Conservation (phyloP, 2,113 vertebrate species). For the Hiodon alosoides region DNA sequence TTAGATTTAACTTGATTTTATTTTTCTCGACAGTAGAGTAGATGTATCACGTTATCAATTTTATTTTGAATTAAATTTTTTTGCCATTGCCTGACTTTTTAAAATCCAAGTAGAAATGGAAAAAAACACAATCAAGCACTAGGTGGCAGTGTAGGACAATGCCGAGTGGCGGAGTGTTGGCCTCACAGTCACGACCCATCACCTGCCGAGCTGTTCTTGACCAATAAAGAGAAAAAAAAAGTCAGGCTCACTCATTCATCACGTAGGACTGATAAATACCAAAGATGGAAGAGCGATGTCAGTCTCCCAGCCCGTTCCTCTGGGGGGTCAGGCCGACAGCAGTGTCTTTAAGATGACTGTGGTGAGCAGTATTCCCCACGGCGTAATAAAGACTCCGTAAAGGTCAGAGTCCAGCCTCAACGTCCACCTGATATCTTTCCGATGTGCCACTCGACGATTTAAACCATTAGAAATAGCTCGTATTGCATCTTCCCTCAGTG, state of each 20-base stretch:
- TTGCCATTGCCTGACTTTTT: neutral
- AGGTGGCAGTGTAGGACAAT: constrained; percentile 9
- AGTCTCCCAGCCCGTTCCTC: neutral
- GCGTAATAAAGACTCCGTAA: too few relatives aligned
- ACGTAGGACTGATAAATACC: constrained; percentile 35
- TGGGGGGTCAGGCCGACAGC: constrained; percentile 6
- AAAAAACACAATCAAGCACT: neutral
- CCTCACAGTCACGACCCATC: neutral
- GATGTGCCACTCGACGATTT: too few relatives aligned
- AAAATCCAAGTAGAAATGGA: neutral
- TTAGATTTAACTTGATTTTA: too few relatives aligned
- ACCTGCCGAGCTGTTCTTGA: neutral
- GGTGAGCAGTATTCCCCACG: too few relatives aligned
- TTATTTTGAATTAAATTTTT: too few relatives aligned
- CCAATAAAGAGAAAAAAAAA: constrained; percentile 9
- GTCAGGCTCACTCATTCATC: constrained; percentile 36
- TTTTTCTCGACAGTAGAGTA: too few relatives aligned
- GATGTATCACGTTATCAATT: too few relatives aligned
- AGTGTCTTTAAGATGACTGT: constrained; percentile 29
- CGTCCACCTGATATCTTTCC: too few relatives aligned
- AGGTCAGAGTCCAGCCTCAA: too few relatives aligned
- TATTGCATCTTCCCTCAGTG: too few relatives aligned
- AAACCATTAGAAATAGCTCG: too few relatives aligned
- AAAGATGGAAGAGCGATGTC: constrained; percentile 15
- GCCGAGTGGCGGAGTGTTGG: neutral